phyloP scores from a whole-genome alignment of 2,888 invertebrate genomes.

The Lepeophtheirus nordmannii region DNA sequence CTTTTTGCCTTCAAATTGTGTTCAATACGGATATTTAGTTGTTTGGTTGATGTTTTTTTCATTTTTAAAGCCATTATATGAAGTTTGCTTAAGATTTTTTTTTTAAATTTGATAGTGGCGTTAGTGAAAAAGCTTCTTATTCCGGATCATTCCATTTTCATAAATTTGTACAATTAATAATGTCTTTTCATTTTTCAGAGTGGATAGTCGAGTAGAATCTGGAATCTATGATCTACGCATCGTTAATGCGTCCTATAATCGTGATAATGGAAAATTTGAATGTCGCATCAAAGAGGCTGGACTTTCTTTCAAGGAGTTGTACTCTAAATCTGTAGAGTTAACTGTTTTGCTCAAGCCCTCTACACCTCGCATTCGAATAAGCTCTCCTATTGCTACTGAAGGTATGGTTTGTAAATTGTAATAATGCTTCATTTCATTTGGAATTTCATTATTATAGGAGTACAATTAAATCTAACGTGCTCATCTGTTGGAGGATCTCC shows the following conservation, averaged over 20 bases:
- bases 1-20: no score
- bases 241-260: conserved; percentile 69
- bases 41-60: no score
- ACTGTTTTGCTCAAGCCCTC: conserved; percentile 73
- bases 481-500: conserved; percentile 76
- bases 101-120: no score
- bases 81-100: no score
- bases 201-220: conserved; percentile 57
- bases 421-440: no score
- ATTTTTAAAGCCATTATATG: no score
- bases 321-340: conserved; percentile 63
- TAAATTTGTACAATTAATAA: not conserved
- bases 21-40: no score
- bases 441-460: conserved; percentile 25
- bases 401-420: conserved; percentile 26
- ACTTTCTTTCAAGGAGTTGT: conserved; percentile 56
- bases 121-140: no score
- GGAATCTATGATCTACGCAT: conserved; percentile 80
- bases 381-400: conserved; percentile 63
- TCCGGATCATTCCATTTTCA: not conserved
- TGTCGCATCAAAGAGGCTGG: conserved; percentile 57
- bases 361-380: conserved; percentile 57
- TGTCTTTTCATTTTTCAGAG: conserved; percentile 37
- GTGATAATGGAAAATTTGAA: conserved; percentile 80
- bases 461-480: conserved; percentile 34